phyloP scores from a whole-genome alignment of 2,888 invertebrate genomes.

The Caenorhabditis sp. region DNA sequence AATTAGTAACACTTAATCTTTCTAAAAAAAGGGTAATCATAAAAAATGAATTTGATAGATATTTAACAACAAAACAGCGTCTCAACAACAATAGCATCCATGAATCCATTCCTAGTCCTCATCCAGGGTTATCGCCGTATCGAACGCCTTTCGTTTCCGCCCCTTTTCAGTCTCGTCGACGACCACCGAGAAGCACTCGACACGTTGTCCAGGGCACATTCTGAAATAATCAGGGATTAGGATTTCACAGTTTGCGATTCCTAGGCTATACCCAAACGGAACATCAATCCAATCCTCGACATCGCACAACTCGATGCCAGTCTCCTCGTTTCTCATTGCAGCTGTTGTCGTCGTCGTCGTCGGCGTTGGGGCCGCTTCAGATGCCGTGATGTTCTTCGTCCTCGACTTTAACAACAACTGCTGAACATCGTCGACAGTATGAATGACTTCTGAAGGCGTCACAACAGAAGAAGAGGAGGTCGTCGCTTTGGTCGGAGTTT shows the following conservation, averaged over 20 bases:
- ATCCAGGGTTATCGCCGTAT: constrained; percentile 42
- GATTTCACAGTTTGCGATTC: too few relatives aligned
- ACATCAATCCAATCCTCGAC: constrained; percentile 54
- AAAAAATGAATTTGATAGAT: too few relatives aligned
- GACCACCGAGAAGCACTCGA: constrained; percentile 64
- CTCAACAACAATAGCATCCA: too few relatives aligned
- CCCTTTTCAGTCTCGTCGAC: constrained; percentile 24
- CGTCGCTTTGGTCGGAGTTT: neutral
- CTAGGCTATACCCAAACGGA: constrained; percentile 50
- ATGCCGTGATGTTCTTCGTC: neutral
- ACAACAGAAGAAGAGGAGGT: neutral
- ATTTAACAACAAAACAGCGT: too few relatives aligned
- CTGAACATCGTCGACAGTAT: constrained; percentile 60
- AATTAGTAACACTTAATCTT: too few relatives aligned
- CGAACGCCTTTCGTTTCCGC: constrained; percentile 45
- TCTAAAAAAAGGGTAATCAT: too few relatives aligned
- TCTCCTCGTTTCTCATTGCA: neutral
- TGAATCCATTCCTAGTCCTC: neutral
- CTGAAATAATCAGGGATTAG: constrained; percentile 41
- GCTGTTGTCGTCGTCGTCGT: neutral
- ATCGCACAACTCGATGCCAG: constrained; percentile 52
- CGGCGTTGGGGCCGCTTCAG: neutral
- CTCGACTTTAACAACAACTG: constrained; percentile 40
- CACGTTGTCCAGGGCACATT: constrained; percentile 63
- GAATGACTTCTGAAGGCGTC: constrained; percentile 3